Evolutionary conservation across 2,888 invertebrate genomes (phyloP).

Genomic region (Acholoe squamosa): DNA sequence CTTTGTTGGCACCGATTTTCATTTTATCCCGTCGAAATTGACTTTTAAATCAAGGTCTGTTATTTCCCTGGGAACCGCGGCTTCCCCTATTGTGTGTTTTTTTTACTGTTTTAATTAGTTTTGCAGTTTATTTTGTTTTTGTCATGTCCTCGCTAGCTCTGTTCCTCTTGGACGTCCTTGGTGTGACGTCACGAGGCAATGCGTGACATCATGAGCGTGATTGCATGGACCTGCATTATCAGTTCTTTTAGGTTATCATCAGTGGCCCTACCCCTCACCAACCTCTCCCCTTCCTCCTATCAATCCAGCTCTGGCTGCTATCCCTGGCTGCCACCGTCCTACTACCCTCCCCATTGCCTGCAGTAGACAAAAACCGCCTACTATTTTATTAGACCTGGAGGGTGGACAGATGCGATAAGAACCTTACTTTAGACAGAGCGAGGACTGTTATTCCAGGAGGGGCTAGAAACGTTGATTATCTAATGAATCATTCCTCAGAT

Average conservation of each 20-base stretch:
- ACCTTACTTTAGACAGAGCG: not conserved
- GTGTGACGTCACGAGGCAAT: not conserved
- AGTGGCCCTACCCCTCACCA: not conserved
- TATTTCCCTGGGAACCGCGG: not conserved
- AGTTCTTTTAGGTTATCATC: not conserved
- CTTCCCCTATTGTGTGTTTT: not conserved
- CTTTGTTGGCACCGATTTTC: not conserved
- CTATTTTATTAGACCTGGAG: not conserved
- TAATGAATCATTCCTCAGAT: not conserved
- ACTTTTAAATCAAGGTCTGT: constrained; percentile 7
- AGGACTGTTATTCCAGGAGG: not conserved
- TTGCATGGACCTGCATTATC: not conserved
- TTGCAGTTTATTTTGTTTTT: not conserved
- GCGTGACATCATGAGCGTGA: not conserved
- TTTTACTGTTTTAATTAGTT: not conserved
- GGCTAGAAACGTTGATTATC: not conserved
- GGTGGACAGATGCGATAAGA: not conserved
- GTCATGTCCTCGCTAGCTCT: not conserved
- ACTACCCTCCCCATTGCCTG: not conserved
- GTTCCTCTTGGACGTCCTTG: not conserved
- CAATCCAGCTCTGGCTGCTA: not conserved
- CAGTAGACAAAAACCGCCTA: not conserved
- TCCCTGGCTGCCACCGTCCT: not conserved
- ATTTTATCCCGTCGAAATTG: not conserved
- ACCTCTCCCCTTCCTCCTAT: not conserved